A percentile compares a stretch with the other conserved stretches of the same genome.
phyloP scores from a whole-genome alignment of 2,113 vertebrate genomes.

The Ophiodon elongatus region DNA sequence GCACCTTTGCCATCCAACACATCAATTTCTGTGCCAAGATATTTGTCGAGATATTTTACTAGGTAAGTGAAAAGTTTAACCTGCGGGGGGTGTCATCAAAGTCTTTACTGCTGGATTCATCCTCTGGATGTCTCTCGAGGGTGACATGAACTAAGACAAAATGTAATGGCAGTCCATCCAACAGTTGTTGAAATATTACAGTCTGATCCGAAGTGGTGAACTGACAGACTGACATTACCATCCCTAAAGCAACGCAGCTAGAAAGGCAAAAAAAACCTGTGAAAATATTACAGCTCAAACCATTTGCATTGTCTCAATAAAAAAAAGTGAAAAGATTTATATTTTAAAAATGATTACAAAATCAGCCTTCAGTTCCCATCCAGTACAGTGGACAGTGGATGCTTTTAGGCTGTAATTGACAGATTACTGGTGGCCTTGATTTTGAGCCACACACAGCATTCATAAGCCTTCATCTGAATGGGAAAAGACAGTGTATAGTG shows the following conservation, averaged over 20 bases:
- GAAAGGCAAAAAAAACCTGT: conserved; percentile 19
- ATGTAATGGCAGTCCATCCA: background rate
- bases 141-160: background rate
- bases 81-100: background rate
- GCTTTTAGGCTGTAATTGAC: conserved; percentile 70
- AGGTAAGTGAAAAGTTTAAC: background rate
- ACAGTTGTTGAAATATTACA: background rate
- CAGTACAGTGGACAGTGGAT: conserved; percentile 36
- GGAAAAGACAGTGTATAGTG: conserved; percentile 18
- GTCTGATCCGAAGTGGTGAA: background rate
- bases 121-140: background rate
- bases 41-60: background rate
- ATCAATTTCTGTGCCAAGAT: background rate
- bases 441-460: conserved; percentile 52
- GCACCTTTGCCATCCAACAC: too few species aligned
- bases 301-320: conserved; percentile 11
- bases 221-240: conserved; percentile 7
- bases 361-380: conserved; percentile 30
- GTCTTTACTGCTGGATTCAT: background rate
- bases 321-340: conserved; percentile 20
- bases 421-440: conserved; percentile 73
- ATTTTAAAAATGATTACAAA: conserved; percentile 45
- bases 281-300: background rate
- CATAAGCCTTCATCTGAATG: conserved; percentile 54
- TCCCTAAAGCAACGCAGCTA: background rate